phyloP scores from a whole-genome alignment of 2,888 invertebrate species.

The Nymphalis urticae region DNA sequence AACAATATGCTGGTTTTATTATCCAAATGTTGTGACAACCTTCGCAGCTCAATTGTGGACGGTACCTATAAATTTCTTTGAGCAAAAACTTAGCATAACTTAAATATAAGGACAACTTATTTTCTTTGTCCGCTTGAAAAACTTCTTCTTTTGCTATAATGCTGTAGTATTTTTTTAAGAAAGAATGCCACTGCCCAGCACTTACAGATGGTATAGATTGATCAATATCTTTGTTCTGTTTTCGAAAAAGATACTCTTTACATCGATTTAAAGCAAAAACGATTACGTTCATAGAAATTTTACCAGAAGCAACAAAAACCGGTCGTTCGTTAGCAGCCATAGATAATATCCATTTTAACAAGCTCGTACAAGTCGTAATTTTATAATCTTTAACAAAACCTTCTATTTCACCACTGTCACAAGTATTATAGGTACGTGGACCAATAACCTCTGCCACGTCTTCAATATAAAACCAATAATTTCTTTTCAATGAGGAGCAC shows the following conservation, averaged over 20 bases:
- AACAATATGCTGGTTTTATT: conserved; percentile 91
- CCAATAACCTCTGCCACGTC: conserved; percentile 84
- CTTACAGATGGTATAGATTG: conserved; percentile 57
- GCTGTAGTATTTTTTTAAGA: conserved; percentile 84
- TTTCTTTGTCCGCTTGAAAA: conserved; percentile 66
- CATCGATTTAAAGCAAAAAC: conserved; percentile 87
- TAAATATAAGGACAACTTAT: conserved; percentile 61
- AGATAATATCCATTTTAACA: conserved; percentile 83
- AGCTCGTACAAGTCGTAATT: conserved; percentile 88
- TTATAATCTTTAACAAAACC: conserved; percentile 87
- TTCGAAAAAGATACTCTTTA: conserved; percentile 82
- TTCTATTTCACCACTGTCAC: conserved; percentile 78
- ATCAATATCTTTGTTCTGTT: conserved; percentile 86
- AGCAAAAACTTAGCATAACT: conserved; percentile 80
- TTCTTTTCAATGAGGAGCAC: conserved; percentile 80
- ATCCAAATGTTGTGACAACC: conserved; percentile 94
- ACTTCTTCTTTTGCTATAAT: conserved; percentile 82
- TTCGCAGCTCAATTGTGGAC: conserved; percentile 86
- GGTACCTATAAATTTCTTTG: conserved; percentile 80
- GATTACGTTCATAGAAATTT: conserved; percentile 79
- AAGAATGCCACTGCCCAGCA: conserved; percentile 85
- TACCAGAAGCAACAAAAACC: conserved; percentile 77
- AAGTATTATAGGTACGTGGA: conserved; percentile 87
- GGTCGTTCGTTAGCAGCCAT: conserved; percentile 65
- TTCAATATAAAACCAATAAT: conserved; percentile 84